phyloP scores from a whole-genome alignment of 2,113 vertebrate genomes.

The Nibea albiflora region DNA sequence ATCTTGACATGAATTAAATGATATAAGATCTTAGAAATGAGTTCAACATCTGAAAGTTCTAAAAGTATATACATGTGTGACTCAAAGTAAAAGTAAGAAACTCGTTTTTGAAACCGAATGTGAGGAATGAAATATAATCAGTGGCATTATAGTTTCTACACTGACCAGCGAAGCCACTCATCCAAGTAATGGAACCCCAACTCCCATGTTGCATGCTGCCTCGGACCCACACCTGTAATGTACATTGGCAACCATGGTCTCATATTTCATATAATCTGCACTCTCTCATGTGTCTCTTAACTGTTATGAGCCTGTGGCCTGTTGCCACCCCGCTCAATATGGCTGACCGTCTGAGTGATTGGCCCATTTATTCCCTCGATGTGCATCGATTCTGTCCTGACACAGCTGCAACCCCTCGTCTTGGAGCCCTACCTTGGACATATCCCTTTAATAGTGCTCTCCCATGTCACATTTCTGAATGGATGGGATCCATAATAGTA shows the following conservation, averaged over 20 bases:
- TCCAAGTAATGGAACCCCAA: conserved; percentile 2
- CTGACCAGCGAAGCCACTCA: background rate
- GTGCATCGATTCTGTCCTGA: conserved; percentile 73
- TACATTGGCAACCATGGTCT: conserved; percentile 28
- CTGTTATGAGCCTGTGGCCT: conserved; percentile 59
- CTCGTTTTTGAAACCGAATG: background rate
- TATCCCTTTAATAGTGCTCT: conserved; percentile 47
- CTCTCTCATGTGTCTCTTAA: conserved; percentile 63
- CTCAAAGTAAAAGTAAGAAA: background rate
- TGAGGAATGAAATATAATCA: background rate
- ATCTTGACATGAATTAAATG: background rate
- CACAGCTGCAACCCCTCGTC: conserved; percentile 57
- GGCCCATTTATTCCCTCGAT: conserved; percentile 67
- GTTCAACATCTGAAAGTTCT: background rate
- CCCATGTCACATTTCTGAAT: conserved; percentile 63
- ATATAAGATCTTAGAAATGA: background rate
- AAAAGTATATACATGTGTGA: background rate
- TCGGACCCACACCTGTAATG: conserved; percentile 25
- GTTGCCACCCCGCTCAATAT: conserved; percentile 60
- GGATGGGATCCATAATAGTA: conserved; percentile 48
- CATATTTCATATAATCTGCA: conserved; percentile 65
- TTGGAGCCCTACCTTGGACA: conserved; percentile 47
- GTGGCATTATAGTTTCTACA: background rate
- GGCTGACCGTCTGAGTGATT: conserved; percentile 69
- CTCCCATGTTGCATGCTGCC: background rate